Evolutionary conservation across 2,797 vertebrate genomes (phyloP).

Genomic region (Oceanodroma leucorhoa): DNA sequence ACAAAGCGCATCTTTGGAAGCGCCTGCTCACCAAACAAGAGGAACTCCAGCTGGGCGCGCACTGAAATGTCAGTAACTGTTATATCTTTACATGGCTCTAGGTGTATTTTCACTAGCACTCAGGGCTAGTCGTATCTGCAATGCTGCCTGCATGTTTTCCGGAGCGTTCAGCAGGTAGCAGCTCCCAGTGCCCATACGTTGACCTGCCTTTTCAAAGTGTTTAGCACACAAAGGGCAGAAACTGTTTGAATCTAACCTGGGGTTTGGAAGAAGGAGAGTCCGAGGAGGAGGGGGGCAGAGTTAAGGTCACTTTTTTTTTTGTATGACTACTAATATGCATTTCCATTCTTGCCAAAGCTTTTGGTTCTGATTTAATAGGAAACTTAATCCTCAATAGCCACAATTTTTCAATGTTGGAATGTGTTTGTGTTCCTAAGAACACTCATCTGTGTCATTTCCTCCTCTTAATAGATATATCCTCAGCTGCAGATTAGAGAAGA

Average conservation of each 20-base stretch:
- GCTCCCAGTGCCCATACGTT: background rate
- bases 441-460: conserved; percentile 4
- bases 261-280: background rate
- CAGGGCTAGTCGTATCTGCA: background rate
- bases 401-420: background rate
- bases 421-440: background rate
- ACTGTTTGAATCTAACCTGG: background rate
- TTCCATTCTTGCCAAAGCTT: background rate
- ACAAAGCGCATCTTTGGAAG: background rate
- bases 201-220: background rate
- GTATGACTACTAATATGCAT: background rate
- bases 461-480: background rate
- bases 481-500: background rate
- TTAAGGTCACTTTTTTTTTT: background rate
- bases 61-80: background rate
- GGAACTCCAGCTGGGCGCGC: rapidly evolving
- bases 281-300: background rate
- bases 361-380: background rate
- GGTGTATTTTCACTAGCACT: background rate
- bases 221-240: background rate
- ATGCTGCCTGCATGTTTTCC: background rate
- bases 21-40: background rate
- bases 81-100: background rate
- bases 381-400: background rate
- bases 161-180: background rate